Percentiles rank a stretch among this genome's conserved stretches.
Evolutionary conservation across 2,888 invertebrate genomes (phyloP).

Genomic region (Stenodera caucasica): DNA sequence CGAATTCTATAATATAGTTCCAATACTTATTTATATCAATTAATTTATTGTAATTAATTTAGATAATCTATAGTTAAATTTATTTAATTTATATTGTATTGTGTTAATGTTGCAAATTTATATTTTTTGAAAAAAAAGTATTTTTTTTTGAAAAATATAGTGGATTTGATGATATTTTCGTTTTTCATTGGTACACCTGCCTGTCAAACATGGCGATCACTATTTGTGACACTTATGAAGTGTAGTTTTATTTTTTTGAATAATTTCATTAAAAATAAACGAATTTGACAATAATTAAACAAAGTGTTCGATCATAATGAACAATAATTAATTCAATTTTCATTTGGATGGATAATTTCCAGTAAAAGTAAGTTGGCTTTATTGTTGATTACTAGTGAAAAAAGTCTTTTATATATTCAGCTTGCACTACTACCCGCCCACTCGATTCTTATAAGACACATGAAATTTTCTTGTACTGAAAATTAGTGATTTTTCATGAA

Average conservation of each 20-base stretch:
- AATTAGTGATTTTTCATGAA: neutral
- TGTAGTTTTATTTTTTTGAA: constrained; percentile 22
- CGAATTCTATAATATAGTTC: constrained; percentile 11
- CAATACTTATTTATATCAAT: constrained; percentile 35
- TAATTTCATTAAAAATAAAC: constrained; percentile 6
- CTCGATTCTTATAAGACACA: constrained; percentile 32
- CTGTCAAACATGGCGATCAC: constrained; percentile 39
- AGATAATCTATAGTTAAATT: constrained; percentile 22
- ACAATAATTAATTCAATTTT: constrained; percentile 12
- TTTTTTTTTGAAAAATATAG: constrained; percentile 5
- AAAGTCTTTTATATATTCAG: constrained; percentile 11
- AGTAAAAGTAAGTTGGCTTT: constrained; percentile 18
- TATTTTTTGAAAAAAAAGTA: constrained; percentile 6
- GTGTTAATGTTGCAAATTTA: constrained; percentile 17
- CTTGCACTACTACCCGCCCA: constrained; percentile 34
- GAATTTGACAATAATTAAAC: constrained; percentile 3
- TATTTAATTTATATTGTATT: constrained; percentile 22
- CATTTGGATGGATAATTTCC: constrained; percentile 9
- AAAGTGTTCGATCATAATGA: constrained; percentile 1
- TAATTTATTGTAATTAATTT: constrained; percentile 24
- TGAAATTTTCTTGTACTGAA: constrained; percentile 29
- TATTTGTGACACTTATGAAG: constrained; percentile 38
- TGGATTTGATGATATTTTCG: constrained; percentile 11
- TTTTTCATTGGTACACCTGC: constrained; percentile 27
- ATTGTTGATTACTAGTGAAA: constrained; percentile 7